phyloP scores from a whole-genome alignment of 2,888 invertebrate genomes.

The Ceramica pisi region DNA sequence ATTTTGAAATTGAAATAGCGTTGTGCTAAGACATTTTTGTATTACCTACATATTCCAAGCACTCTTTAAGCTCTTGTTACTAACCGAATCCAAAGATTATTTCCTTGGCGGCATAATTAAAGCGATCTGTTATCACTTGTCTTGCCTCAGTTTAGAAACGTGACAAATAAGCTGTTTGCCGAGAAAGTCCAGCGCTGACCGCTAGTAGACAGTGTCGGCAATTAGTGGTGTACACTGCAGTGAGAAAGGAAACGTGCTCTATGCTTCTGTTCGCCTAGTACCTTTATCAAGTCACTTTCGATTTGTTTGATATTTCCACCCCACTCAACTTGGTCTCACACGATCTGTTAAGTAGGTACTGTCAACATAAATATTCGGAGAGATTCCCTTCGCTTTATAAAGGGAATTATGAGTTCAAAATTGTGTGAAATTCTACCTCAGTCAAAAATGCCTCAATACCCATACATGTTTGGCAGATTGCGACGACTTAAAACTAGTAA shows the following conservation, averaged over 20 bases:
- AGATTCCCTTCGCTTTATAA: too few relatives aligned
- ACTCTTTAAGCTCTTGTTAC: neutral
- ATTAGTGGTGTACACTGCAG: conserved; percentile 32
- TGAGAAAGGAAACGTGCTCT: conserved; percentile 1
- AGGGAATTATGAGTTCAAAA: too few relatives aligned
- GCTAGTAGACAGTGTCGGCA: conserved; percentile 32
- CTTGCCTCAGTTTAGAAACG: conserved; percentile 33
- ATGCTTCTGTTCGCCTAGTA: conserved; percentile 17
- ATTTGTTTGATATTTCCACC: neutral
- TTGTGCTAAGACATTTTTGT: neutral
- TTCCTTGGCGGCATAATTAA: neutral
- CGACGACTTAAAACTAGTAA: too few relatives aligned
- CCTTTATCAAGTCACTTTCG: neutral
- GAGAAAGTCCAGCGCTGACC: conserved; percentile 35
- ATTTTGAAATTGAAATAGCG: too few relatives aligned
- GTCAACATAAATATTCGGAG: too few relatives aligned
- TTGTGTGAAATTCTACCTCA: too few relatives aligned
- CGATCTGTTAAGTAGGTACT: too few relatives aligned
- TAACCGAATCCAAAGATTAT: neutral
- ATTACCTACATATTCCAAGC: neutral
- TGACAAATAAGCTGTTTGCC: conserved; percentile 22
- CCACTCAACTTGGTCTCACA: too few relatives aligned
- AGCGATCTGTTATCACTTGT: conserved; percentile 10
- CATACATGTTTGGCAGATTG: too few relatives aligned
- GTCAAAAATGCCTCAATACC: too few relatives aligned